Conservation (phyloP, 2,888 invertebrate genomes). For the Clepsis dumicolana region DNA sequence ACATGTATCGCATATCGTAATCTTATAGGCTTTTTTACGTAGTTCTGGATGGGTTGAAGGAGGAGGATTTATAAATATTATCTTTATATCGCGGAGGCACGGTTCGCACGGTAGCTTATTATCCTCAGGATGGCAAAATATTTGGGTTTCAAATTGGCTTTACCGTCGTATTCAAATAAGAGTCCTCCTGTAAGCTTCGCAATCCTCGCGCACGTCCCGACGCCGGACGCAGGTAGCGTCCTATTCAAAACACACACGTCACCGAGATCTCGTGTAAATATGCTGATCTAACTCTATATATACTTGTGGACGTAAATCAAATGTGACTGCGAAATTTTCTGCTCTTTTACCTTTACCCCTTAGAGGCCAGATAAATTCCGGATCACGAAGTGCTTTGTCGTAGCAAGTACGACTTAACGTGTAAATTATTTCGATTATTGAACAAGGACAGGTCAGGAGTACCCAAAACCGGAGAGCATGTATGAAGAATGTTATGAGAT, state of each 20-base stretch:
- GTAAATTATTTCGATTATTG: conserved; percentile 11
- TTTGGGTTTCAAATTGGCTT: conserved; percentile 50
- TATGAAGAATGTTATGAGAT: too few relatives aligned
- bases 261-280: conserved; percentile 26
- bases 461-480: too few relatives aligned
- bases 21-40: conserved; percentile 11
- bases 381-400: conserved; percentile 1
- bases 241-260: conserved; percentile 22
- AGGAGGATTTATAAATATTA: conserved; percentile 22
- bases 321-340: conserved; percentile 11
- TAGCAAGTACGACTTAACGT: conserved; percentile 7
- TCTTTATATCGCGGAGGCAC: conserved; percentile 12
- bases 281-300: conserved; percentile 30
- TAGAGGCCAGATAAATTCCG: conserved; percentile 1
- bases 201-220: conserved; percentile 19
- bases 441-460: background rate
- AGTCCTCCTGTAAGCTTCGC: conserved; percentile 35
- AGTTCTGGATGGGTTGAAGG: background rate
- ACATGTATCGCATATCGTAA: conserved; percentile 29
- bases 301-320: conserved; percentile 24
- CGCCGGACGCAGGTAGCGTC: conserved; percentile 19
- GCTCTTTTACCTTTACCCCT: conserved; percentile 4
- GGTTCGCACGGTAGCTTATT: conserved; percentile 16
- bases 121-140: conserved; percentile 45
- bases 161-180: conserved; percentile 44